Conservation (phyloP, 2,113 vertebrate species). For the Protomyctophum bolini region DNA sequence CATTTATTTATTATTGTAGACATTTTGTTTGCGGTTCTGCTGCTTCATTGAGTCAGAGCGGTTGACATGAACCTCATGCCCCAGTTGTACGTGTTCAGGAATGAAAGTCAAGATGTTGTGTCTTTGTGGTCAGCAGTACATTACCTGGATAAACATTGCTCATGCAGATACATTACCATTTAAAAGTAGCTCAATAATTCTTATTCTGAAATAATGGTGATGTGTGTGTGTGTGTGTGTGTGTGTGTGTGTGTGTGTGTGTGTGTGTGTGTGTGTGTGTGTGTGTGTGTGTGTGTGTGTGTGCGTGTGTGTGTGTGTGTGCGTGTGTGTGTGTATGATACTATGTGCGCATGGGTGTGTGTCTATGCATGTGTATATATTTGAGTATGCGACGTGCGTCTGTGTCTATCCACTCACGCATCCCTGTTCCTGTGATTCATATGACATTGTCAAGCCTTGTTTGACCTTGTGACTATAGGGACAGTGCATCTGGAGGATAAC, state of each 20-base stretch:
- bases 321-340: neutral
- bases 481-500: neutral
- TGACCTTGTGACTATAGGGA: too few species aligned
- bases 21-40: too few species aligned
- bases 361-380: neutral
- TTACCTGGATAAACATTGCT: too few species aligned
- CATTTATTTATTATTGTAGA: too few species aligned
- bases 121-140: too few species aligned
- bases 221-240: constrained; percentile 2
- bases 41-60: too few species aligned
- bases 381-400: neutral
- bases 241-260: constrained; percentile 14
- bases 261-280: constrained; percentile 11
- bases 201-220: too few species aligned
- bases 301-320: constrained; percentile 1
- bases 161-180: too few species aligned
- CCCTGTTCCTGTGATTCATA: neutral
- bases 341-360: neutral
- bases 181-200: too few species aligned
- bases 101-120: too few species aligned
- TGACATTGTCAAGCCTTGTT: neutral
- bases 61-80: too few species aligned
- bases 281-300: constrained; percentile 11
- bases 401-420: neutral
- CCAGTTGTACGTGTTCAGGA: too few species aligned